phyloP scores from a whole-genome alignment of 2,113 vertebrate genomes.

The Scomber japonicus region DNA sequence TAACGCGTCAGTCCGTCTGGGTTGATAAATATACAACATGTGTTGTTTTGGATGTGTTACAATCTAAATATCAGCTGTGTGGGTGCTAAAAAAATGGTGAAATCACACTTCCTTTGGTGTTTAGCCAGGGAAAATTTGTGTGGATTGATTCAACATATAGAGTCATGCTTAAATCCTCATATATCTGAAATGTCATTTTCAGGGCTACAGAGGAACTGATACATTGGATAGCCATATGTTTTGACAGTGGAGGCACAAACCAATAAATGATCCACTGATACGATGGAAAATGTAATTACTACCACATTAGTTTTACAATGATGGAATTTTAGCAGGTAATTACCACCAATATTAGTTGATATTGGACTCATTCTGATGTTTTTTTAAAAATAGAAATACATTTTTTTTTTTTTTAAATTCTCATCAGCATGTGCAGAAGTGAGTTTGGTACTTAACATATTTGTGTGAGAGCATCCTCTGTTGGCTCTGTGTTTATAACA shows the following conservation, averaged over 20 bases:
- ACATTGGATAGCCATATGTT: constrained; percentile 6
- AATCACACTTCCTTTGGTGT: constrained; percentile 27
- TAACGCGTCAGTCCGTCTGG: constrained; percentile 65
- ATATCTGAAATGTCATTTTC: background rate
- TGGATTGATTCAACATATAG: background rate
- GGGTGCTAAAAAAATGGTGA: background rate
- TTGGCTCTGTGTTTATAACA: constrained; percentile 1
- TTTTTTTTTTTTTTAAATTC: constrained; percentile 12
- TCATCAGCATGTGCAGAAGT: constrained; percentile 14
- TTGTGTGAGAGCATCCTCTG: constrained; percentile 26
- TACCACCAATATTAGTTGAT: constrained; percentile 11
- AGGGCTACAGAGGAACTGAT: background rate
- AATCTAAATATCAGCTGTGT: constrained; percentile 44
- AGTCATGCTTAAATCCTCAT: background rate
- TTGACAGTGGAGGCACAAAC: background rate
- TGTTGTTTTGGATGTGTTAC: constrained; percentile 58
- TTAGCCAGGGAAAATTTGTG: background rate
- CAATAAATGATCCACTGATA: constrained; percentile 27
- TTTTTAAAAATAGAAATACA: constrained; percentile 32
- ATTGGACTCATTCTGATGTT: constrained; percentile 13
- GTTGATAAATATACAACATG: constrained; percentile 53
- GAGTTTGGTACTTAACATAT: constrained; percentile 23
- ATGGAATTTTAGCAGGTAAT: constrained; percentile 52
- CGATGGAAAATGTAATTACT: constrained; percentile 52
- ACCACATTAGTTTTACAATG: constrained; percentile 47